Conservation (phyloP, 2,113 vertebrate species). For the Arothron firmamentum region DNA sequence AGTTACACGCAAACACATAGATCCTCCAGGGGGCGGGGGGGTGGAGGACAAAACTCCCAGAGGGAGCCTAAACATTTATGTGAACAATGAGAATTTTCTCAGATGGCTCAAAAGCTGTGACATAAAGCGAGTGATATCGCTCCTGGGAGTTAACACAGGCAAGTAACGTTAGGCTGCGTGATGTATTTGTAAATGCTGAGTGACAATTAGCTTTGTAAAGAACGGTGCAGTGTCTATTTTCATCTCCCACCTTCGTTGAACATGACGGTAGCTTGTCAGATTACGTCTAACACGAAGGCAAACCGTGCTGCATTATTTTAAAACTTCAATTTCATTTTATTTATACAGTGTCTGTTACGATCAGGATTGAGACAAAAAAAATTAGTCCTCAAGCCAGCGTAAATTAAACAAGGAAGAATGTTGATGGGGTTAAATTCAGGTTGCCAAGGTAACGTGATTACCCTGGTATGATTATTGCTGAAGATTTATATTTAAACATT, state of each 20-base stretch:
- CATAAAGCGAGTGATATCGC: slow-evolving; percentile 11
- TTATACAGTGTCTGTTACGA: too few species aligned
- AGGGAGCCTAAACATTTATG: slow-evolving; percentile 41
- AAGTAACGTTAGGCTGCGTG: not conserved
- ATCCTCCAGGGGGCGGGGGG: slow-evolving; percentile 8
- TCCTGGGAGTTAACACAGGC: slow-evolving; percentile 4
- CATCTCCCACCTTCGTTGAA: not conserved
- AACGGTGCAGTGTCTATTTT: not conserved
- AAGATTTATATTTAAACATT: too few species aligned
- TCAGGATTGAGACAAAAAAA: too few species aligned
- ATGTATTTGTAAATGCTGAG: not conserved
- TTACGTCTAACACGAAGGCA: not conserved
- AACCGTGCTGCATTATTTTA: not conserved
- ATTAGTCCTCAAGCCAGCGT: too few species aligned
- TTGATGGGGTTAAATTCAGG: too few species aligned
- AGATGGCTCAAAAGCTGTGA: slow-evolving; percentile 32
- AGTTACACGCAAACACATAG: slow-evolving; percentile 34
- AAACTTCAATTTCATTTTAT: too few species aligned
- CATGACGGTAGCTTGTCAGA: not conserved
- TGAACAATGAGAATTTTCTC: slow-evolving; percentile 43
- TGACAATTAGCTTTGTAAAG: slow-evolving; percentile 14
- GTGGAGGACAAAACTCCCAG: slow-evolving; percentile 6
- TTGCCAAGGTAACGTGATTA: too few species aligned
- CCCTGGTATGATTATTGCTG: too few species aligned
- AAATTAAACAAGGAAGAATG: too few species aligned